phyloP scores from a whole-genome alignment of 1,140 invertebrate genomes.

The Tetranychus urticae region DNA sequence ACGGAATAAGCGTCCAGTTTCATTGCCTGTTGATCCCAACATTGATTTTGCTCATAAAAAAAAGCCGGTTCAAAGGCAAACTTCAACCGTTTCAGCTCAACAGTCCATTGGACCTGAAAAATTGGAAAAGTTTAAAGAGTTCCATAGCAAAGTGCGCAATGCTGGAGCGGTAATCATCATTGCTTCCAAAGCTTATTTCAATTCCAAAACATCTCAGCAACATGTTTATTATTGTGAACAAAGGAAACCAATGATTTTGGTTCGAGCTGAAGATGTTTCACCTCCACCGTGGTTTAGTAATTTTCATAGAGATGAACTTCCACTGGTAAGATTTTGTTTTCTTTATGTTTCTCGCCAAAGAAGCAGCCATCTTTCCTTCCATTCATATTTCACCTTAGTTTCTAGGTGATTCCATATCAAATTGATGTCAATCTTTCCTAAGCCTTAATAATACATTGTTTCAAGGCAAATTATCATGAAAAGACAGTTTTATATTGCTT shows the following conservation, averaged over 20 bases:
- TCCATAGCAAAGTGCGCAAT: conserved; percentile 22
- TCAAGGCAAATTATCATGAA: too few relatives aligned
- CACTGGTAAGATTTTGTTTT: conserved; percentile 6
- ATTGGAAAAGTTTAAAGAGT: conserved; percentile 12
- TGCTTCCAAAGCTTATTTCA: conserved; percentile 20
- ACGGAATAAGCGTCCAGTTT: conserved; percentile 4
- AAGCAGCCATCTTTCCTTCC: too few relatives aligned
- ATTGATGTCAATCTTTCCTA: too few relatives aligned
- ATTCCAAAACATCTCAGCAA: conserved; percentile 21
- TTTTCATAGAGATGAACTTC: conserved; percentile 12
- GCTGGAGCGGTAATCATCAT: conserved; percentile 20
- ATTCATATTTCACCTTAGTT: too few relatives aligned
- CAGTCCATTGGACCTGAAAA: conserved; percentile 9
- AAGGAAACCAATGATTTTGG: conserved; percentile 19
- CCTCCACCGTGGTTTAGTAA: conserved; percentile 12
- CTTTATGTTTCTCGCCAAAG: too few relatives aligned
- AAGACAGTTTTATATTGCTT: too few relatives aligned
- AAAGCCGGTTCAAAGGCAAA: background rate
- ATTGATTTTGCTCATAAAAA: conserved; percentile 3
- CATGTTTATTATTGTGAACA: conserved; percentile 25
- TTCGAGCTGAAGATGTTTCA: conserved; percentile 17
- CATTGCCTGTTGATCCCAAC: background rate
- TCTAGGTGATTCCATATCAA: too few relatives aligned
- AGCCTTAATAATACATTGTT: too few relatives aligned
- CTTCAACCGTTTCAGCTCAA: conserved; percentile 8